A percentile compares a stretch with the other conserved stretches of the same genome.
Conservation (phyloP, 1,140 invertebrate species). For the Lasaia peninsularis region DNA sequence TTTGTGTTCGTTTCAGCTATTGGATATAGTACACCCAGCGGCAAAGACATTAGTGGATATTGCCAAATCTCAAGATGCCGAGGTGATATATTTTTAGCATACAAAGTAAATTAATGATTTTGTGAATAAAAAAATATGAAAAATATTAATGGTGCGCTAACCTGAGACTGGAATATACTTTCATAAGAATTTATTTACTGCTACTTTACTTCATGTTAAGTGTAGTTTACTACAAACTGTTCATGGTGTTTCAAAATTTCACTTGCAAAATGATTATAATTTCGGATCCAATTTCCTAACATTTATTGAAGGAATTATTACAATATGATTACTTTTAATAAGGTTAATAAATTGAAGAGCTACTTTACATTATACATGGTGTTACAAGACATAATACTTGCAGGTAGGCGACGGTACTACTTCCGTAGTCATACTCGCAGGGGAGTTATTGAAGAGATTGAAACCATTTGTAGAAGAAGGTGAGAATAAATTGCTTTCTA, state of each 20-base stretch:
- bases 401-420: slow-evolving; percentile 99
- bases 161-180: too few relatives aligned
- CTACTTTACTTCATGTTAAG: too few relatives aligned
- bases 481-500: slow-evolving; percentile 40
- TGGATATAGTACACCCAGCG: slow-evolving; percentile 98
- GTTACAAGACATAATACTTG: slow-evolving; percentile 11
- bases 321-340: slow-evolving; percentile 28
- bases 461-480: slow-evolving; percentile 98
- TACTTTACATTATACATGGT: neutral
- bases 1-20: slow-evolving; percentile 69
- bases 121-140: too few relatives aligned
- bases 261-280: slow-evolving; percentile 44
- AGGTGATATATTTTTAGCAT: slow-evolving; percentile 83
- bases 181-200: too few relatives aligned
- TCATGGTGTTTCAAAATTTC: too few relatives aligned
- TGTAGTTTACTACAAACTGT: too few relatives aligned
- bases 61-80: slow-evolving; percentile 99
- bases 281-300: slow-evolving; percentile 59
- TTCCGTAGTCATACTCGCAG: slow-evolving; percentile 95
- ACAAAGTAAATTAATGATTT: too few relatives aligned
- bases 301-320: slow-evolving; percentile 31
- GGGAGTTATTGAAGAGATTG: slow-evolving; percentile 96
- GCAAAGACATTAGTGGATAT: slow-evolving; percentile 99
- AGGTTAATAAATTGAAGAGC: neutral
- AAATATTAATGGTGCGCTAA: too few relatives aligned